These are phyloP conservation scores for Microtus montanus DNA, from an alignment of 2,113 vertebrate species.

Conservation along the genomic window DNA sequence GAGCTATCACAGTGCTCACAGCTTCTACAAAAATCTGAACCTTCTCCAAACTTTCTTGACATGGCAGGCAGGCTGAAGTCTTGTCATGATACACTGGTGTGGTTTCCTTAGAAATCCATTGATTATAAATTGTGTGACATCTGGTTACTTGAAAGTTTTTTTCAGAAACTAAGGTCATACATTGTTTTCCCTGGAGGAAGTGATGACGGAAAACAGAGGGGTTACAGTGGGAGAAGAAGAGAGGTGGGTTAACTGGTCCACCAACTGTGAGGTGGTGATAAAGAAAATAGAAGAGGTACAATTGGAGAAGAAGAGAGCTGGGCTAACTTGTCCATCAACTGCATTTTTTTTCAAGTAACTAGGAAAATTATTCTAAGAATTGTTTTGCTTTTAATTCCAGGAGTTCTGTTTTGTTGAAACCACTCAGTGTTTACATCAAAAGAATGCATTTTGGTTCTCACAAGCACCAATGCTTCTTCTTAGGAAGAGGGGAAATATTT, in stretches of 20 bases:
- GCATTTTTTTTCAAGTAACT: background rate
- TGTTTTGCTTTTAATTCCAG: constrained; percentile 19
- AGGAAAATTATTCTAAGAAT: constrained; percentile 42
- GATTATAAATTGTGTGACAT: background rate
- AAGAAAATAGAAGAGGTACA: background rate
- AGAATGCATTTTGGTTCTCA: constrained; percentile 1
- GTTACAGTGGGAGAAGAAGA: background rate
- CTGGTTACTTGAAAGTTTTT: constrained; percentile 5
- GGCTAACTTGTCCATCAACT: background rate
- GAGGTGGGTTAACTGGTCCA: background rate
- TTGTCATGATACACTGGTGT: background rate
- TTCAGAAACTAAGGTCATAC: background rate
- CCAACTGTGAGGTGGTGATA: background rate
- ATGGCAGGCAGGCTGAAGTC: too few relatives aligned
- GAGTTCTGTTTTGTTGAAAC: background rate
- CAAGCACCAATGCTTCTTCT: background rate
- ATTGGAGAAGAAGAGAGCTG: background rate
- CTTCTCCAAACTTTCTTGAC: background rate
- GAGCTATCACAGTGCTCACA: constrained; percentile 15
- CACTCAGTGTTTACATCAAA: constrained; percentile 46
- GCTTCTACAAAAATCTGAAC: constrained; percentile 56
- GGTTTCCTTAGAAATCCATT: background rate
- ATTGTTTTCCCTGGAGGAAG: background rate
- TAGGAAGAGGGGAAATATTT: background rate
- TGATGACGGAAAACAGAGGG: background rate